These are phyloP conservation scores for Luffia ferchaultella DNA, from an alignment of 2,888 invertebrate genomes.

Conservation along the genomic window DNA sequence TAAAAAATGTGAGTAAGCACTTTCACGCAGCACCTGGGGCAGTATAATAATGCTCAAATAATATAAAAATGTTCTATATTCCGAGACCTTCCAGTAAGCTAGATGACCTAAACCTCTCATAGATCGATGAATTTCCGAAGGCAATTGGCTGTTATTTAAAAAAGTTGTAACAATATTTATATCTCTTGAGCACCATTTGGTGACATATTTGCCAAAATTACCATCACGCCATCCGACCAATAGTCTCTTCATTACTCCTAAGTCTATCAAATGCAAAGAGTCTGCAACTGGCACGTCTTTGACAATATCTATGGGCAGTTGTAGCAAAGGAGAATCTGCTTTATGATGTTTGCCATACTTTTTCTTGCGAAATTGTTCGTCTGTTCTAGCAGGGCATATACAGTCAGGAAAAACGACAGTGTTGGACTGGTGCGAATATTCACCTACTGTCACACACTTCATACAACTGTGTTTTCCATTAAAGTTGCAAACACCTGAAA, in stretches of 20 bases:
- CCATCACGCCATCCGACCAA: constrained; percentile 9
- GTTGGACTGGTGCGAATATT: constrained; percentile 17
- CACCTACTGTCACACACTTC: constrained; percentile 17
- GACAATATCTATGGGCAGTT: constrained; percentile 16
- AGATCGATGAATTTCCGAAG: constrained; percentile 16
- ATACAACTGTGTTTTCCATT: constrained; percentile 16
- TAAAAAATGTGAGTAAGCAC: constrained; percentile 16
- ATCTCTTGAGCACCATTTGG: constrained; percentile 12
- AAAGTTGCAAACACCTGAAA: constrained; percentile 12
- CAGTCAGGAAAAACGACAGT: constrained; percentile 5
- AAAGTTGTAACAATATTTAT: constrained; percentile 12
- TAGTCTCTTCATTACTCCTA: constrained; percentile 18
- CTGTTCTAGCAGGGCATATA: constrained; percentile 1
- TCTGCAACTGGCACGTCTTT: constrained; percentile 16
- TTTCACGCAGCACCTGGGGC: constrained; percentile 8
- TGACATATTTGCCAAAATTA: constrained; percentile 7
- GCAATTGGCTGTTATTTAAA: constrained; percentile 12
- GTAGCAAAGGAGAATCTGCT: constrained; percentile 9
- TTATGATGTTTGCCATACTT: constrained; percentile 16
- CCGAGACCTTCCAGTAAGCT: constrained; percentile 17
- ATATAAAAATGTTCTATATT: constrained; percentile 16
- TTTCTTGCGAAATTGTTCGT: constrained; percentile 12
- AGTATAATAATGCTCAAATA: constrained; percentile 16
- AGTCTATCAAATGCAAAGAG: constrained; percentile 16
- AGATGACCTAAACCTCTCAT: constrained; percentile 13